Evolutionary conservation across 1,140 invertebrate genomes (phyloP).

Genomic region (Temnothorax curvispinosus): DNA sequence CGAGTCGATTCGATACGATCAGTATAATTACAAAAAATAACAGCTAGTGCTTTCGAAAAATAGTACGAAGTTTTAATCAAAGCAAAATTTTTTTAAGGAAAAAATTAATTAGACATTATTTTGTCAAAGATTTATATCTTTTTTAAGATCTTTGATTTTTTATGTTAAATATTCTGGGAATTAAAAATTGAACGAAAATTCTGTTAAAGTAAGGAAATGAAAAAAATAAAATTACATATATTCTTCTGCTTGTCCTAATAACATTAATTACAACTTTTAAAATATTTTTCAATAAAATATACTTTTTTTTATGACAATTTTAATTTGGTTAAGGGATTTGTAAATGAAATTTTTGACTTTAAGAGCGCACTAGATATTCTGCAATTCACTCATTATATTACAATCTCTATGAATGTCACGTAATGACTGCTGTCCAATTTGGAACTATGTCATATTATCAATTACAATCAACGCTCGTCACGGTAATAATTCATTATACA

Average conservation of each 20-base stretch:
- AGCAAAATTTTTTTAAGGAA: not conserved
- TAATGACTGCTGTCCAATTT: conserved; percentile 17
- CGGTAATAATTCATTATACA: conserved; percentile 9
- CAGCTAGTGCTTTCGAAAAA: not conserved
- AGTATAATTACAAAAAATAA: not conserved
- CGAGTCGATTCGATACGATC: not conserved
- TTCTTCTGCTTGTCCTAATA: not conserved
- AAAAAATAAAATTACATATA: not conserved
- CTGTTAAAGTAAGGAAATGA: not conserved
- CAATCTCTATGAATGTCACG: not conserved
- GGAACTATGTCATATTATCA: not conserved
- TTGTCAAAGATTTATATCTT: not conserved
- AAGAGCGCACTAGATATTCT: not conserved
- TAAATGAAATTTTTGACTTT: not conserved
- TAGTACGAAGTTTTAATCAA: not conserved
- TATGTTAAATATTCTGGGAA: not conserved
- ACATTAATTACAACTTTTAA: not conserved
- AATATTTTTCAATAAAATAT: not conserved
- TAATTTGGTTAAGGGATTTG: not conserved
- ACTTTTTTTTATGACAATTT: not conserved
- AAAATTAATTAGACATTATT: not conserved
- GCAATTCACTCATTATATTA: not conserved
- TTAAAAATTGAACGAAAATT: not conserved
- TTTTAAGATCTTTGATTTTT: not conserved
- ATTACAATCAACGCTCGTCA: conserved; percentile 14